Base-by-base conservation (phyloP, 2,797 vertebrate genomes). In the Cephalopachus bancanus region DNA sequence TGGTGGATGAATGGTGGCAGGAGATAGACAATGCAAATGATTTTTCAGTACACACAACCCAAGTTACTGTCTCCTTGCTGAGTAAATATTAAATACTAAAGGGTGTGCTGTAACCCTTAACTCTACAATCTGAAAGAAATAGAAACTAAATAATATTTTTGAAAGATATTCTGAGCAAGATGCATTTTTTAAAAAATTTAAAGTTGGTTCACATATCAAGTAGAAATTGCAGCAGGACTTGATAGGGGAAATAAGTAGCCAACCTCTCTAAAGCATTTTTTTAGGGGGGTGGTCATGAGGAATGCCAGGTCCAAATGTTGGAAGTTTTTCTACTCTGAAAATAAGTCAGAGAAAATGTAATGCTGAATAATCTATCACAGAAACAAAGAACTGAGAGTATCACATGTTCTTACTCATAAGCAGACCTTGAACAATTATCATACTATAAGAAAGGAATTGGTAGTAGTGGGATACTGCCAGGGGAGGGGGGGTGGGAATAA, bases 61-160 rank as follows among this genome's bases (percentile, higher is more conserved):
- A 71, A 20, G 28, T 55, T 33, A 17, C 7, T 17, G n/a, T 71
- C 20, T 71, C 30, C 12, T 83, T 64, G n/a, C 17, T 76, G 19
- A 79, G 14, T 28, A 2, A 60, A 60, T n/a, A 24, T 60, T 59
- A 33, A 76, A 65, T 74, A 83, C 28, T 5, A 2, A 44, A 83
- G 3, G 24, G 0, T 69, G 62, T 55, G 71, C 59, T 93, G 19
- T 10, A 89, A 69, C 0, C 0, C 20, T 89, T 76, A 88, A 83
- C 4, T 65, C 19, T 91, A 4, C 33, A 44, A 79, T 37, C 28
- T 81, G 26, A 78, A 57, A 19, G 1, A 76, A 89, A 69, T 30
- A 84, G 37, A 74, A 55, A 60, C 51, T 51, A 80, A 75, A 49
- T 80, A 71, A 53, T 59, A 91, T 49, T 91, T 94, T n/a, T 85